A percentile compares a stretch with the other conserved stretches of the same genome.
phyloP scores from a whole-genome alignment of 2,888 invertebrate genomes.

The Chouioia cunea region DNA sequence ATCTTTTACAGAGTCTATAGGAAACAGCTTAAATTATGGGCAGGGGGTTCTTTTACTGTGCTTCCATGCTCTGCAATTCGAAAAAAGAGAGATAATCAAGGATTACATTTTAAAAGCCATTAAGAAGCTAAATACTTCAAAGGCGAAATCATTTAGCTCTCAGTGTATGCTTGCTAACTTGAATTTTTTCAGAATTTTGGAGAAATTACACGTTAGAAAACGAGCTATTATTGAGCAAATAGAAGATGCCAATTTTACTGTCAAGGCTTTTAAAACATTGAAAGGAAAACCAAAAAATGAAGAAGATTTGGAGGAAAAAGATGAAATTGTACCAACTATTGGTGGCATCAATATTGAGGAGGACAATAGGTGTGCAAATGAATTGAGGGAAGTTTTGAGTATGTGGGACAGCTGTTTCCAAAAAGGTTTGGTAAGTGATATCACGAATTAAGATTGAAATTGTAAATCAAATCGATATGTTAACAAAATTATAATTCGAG shows the following conservation, averaged over 20 bases:
- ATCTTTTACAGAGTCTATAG: slow-evolving; percentile 30
- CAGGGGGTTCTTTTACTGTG: slow-evolving; percentile 56
- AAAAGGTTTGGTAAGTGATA: slow-evolving; percentile 53
- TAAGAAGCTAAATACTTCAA: slow-evolving; percentile 46
- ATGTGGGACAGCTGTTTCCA: slow-evolving; percentile 56
- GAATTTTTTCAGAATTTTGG: slow-evolving; percentile 57
- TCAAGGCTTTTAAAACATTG: slow-evolving; percentile 40
- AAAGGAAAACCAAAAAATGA: slow-evolving; percentile 24
- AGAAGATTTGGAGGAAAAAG: slow-evolving; percentile 37
- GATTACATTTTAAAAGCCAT: slow-evolving; percentile 51
- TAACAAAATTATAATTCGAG: not conserved
- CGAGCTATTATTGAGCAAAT: slow-evolving; percentile 41
- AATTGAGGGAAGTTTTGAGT: slow-evolving; percentile 51
- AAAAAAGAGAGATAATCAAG: slow-evolving; percentile 45
- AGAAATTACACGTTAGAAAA: slow-evolving; percentile 49
- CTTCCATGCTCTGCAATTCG: slow-evolving; percentile 54
- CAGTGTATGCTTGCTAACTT: slow-evolving; percentile 56
- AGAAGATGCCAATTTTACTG: slow-evolving; percentile 39
- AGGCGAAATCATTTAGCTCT: slow-evolving; percentile 37
- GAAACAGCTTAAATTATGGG: slow-evolving; percentile 51
- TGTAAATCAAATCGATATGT: not conserved
- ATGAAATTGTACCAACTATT: slow-evolving; percentile 60
- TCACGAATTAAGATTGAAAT: not conserved
- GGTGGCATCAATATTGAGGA: slow-evolving; percentile 59
- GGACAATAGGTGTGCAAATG: slow-evolving; percentile 52